phyloP scores from a whole-genome alignment of 2,797 vertebrate genomes.

The Peromyscus melanophrys region DNA sequence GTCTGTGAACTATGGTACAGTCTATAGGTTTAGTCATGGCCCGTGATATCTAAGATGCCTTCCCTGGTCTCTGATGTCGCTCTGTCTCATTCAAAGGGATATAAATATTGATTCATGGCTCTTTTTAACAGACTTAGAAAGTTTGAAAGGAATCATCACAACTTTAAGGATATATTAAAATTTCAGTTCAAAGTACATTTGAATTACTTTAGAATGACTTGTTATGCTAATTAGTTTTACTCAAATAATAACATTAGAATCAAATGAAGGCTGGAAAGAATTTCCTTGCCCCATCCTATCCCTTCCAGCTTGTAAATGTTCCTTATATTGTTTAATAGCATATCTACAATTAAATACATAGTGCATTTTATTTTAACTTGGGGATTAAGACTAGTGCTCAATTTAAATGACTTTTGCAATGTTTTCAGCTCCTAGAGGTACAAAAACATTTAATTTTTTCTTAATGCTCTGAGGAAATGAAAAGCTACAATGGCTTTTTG shows the following conservation, averaged over 20 bases:
- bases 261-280: slow-evolving; percentile 62
- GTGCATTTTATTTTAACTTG: slow-evolving; percentile 73
- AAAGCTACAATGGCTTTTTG: slow-evolving; percentile 55
- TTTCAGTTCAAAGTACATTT: slow-evolving; percentile 58
- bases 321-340: slow-evolving; percentile 65
- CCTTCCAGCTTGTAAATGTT: slow-evolving; percentile 23
- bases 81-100: background rate
- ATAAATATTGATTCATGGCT: background rate
- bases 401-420: slow-evolving; percentile 69
- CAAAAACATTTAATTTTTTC: slow-evolving; percentile 73
- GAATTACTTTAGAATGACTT: slow-evolving; percentile 72
- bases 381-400: slow-evolving; percentile 68
- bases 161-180: slow-evolving; percentile 41
- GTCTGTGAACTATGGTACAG: background rate
- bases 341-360: slow-evolving; percentile 72
- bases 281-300: slow-evolving; percentile 7
- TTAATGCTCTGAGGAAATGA: slow-evolving; percentile 59
- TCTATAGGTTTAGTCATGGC: background rate
- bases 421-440: slow-evolving; percentile 64
- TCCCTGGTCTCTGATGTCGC: background rate
- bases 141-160: slow-evolving; percentile 53
- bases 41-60: background rate
- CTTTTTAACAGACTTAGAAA: slow-evolving; percentile 41
- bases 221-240: slow-evolving; percentile 59
- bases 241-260: slow-evolving; percentile 62